phyloP scores from a whole-genome alignment of 2,113 vertebrate species.

The Glareola pratincola region DNA sequence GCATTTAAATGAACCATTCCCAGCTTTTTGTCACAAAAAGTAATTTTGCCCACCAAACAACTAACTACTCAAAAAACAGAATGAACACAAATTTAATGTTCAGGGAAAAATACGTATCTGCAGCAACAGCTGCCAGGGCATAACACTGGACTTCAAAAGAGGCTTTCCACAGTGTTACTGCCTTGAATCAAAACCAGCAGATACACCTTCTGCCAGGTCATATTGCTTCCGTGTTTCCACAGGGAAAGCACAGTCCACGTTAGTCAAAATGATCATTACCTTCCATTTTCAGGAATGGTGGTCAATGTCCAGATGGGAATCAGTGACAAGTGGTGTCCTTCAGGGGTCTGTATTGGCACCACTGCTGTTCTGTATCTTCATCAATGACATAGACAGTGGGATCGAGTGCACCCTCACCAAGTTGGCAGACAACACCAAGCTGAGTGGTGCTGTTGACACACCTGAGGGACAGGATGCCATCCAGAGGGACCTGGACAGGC shows the following conservation, averaged over 20 bases:
- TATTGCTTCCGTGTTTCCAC: not conserved
- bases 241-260: not conserved
- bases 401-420: not conserved
- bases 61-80: not conserved
- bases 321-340: not conserved
- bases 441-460: not conserved
- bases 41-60: not conserved
- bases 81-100: not conserved
- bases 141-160: not conserved
- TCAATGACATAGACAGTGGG: not conserved
- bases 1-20: not conserved
- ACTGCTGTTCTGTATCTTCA: not conserved
- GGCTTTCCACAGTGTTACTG: not conserved
- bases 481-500: not conserved
- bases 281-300: not conserved
- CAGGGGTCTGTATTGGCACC: not conserved
- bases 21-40: not conserved
- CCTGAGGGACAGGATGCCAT: not conserved
- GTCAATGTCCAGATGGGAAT: not conserved
- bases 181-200: not conserved
- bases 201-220: not conserved
- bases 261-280: not conserved
- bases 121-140: not conserved
- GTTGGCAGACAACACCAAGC: not conserved
- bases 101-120: not conserved